A percentile compares a stretch with the other conserved stretches of the same genome.
Evolutionary conservation across 2,888 invertebrate species (phyloP).

Genomic region (Limnephilus rhombicus): DNA sequence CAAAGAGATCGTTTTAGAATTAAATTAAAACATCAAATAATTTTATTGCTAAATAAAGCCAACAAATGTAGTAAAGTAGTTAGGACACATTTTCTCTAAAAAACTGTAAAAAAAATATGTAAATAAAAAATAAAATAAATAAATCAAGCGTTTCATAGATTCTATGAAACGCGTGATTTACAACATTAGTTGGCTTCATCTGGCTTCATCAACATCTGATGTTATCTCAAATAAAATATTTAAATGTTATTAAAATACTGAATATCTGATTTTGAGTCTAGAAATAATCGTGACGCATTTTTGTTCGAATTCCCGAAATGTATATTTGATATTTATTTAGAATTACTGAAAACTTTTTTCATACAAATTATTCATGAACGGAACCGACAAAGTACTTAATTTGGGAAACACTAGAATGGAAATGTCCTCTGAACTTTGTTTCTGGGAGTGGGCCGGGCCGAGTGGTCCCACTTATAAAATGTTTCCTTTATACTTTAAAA

Average conservation of each 20-base stretch:
- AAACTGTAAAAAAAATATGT: no score
- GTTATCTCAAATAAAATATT: not conserved
- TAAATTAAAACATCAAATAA: not conserved
- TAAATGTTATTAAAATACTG: not conserved
- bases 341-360: conserved; percentile 27
- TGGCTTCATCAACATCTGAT: no score
- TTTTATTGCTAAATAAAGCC: no score
- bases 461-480: conserved; percentile 28
- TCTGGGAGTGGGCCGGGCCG: conserved; percentile 26
- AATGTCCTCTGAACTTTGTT: conserved; percentile 41
- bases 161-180: no score
- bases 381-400: conserved; percentile 14
- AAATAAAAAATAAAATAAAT: no score
- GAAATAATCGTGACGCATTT: not conserved
- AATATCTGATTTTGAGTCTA: not conserved
- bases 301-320: not conserved
- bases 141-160: no score
- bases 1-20: not conserved
- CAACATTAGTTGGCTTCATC: no score
- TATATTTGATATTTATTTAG: not conserved
- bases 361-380: conserved; percentile 16
- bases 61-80: no score
- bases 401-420: conserved; percentile 9
- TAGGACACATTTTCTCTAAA: no score
- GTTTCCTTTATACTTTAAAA: conserved; percentile 45